phyloP scores from a whole-genome alignment of 2,797 vertebrate species.

The Coilia nasus region DNA sequence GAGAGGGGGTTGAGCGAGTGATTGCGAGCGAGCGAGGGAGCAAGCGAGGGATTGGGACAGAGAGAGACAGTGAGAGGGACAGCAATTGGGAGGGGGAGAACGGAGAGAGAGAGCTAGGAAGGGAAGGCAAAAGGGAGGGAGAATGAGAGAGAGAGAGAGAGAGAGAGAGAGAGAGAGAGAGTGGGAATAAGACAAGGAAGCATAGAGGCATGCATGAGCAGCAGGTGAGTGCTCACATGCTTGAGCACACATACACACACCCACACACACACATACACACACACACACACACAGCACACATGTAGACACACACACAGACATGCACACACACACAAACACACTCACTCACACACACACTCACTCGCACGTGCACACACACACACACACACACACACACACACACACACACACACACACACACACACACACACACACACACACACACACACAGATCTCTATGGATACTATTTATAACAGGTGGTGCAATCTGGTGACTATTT shows the following conservation, averaged over 20 bases:
- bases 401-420: no score
- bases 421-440: not conserved
- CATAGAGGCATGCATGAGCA: not conserved
- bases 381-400: no score
- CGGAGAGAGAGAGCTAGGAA: not conserved
- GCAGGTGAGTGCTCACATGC: constrained; percentile 3
- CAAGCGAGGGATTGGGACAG: no score
- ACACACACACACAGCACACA: no score
- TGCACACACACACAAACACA: no score
- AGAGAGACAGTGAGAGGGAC: no score
- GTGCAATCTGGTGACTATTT: constrained; percentile 21
- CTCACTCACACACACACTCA: no score
- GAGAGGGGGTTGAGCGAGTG: no score
- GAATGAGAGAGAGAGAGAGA: not conserved
- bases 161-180: not conserved
- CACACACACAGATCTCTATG: not conserved
- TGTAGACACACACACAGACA: no score
- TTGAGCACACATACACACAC: not conserved
- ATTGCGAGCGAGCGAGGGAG: not conserved
- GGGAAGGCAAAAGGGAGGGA: not conserved
- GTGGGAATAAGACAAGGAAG: not conserved
- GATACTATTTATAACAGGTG: constrained; percentile 25
- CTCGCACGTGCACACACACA: no score
- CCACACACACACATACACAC: not conserved
- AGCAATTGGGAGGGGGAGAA: no score